Evolutionary conservation across 2,888 invertebrate genomes (phyloP).

Genomic region (Diploptera punctata): DNA sequence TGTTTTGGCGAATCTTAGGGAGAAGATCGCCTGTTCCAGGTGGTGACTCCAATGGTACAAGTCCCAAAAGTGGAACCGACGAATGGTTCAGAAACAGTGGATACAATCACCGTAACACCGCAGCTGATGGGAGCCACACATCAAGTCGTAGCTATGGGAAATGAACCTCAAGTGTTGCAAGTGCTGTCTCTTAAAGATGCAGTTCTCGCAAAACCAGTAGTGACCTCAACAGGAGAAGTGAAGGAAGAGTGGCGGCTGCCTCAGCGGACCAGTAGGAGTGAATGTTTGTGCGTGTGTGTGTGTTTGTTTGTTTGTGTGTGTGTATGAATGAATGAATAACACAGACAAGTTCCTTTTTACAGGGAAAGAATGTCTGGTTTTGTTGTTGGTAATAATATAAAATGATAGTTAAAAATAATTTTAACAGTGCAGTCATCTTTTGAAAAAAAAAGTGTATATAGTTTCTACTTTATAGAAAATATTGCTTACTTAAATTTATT

Average conservation of each 20-base stretch:
- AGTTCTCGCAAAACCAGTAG: constrained; percentile 25
- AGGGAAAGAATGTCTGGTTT: background rate
- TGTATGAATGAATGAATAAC: background rate
- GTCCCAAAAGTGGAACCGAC: constrained; percentile 81
- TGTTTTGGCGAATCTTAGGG: constrained; percentile 21
- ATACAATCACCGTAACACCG: constrained; percentile 74
- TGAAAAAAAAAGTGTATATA: background rate
- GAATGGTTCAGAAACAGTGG: constrained; percentile 73
- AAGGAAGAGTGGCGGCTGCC: constrained; percentile 26
- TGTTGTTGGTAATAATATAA: background rate
- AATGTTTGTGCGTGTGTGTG: background rate
- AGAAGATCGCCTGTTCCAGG: constrained; percentile 50
- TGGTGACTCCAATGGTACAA: constrained; percentile 80
- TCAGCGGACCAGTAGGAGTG: constrained; percentile 28
- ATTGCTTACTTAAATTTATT: background rate
- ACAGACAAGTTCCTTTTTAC: background rate
- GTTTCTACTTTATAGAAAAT: background rate
- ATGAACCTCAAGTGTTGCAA: constrained; percentile 78
- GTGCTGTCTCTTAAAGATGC: constrained; percentile 83
- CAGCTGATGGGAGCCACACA: constrained; percentile 63
- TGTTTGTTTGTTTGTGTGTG: background rate
- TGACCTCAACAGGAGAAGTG: constrained; percentile 26
- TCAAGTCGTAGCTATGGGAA: constrained; percentile 80
- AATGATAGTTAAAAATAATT: no score
- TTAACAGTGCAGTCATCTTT: background rate